These are phyloP conservation scores for Stratiolaelaps scimitus DNA, from an alignment of 1,140 invertebrate species.

Conservation along the genomic window DNA sequence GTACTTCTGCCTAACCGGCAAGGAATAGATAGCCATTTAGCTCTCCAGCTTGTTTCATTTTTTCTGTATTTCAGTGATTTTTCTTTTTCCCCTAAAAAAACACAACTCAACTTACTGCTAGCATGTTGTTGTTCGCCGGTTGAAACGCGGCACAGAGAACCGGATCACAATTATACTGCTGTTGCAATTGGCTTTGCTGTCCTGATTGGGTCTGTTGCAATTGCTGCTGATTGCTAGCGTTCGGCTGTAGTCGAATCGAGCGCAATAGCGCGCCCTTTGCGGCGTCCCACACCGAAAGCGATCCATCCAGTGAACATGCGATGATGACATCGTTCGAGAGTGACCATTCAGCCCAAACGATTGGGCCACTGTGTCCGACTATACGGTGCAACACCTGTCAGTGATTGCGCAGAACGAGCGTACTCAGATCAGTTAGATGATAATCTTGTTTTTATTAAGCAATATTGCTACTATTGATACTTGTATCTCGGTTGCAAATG, in stretches of 20 bases:
- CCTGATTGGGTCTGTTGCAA: no score
- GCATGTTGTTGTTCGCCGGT: slow-evolving; percentile 74
- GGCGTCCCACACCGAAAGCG: slow-evolving; percentile 60
- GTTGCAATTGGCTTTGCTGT: no score
- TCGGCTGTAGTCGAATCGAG: slow-evolving; percentile 41
- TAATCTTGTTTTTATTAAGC: no score
- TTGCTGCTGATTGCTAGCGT: no score
- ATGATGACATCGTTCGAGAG: slow-evolving; percentile 69
- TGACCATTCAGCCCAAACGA: slow-evolving; percentile 62
- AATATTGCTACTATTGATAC: no score
- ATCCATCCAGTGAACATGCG: slow-evolving; percentile 60
- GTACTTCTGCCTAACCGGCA: no score
- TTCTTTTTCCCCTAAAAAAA: no score
- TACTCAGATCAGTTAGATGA: no score
- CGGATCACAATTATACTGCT: slow-evolving; percentile 46
- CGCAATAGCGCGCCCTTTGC: slow-evolving; percentile 51
- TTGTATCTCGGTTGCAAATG: no score
- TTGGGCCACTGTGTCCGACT: slow-evolving; percentile 33
- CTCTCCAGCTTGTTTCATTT: no score
- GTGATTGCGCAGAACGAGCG: background rate
- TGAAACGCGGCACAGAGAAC: slow-evolving; percentile 65
- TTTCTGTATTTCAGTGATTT: no score
- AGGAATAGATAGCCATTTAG: no score
- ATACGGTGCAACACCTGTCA: slow-evolving; percentile 9
- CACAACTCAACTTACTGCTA: slow-evolving; percentile 46